Conservation (phyloP, 1,140 invertebrate species). For the Trypoxylus dichotomus region DNA sequence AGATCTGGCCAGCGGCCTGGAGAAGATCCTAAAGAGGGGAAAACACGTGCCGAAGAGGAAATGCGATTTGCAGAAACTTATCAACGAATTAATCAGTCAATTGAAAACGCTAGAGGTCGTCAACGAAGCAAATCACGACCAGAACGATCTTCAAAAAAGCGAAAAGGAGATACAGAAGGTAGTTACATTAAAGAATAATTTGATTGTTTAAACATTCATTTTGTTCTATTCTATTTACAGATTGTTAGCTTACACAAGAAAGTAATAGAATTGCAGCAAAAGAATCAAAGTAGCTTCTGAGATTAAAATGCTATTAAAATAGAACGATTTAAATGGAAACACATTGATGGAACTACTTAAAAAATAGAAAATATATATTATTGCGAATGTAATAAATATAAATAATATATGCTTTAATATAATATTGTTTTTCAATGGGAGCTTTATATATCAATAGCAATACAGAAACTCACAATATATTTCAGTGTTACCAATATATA, state of each 20-base stretch:
- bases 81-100: conserved; percentile 18
- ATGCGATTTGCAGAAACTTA: conserved; percentile 8
- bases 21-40: background rate
- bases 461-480: no score
- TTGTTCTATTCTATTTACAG: background rate
- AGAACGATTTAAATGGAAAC: background rate
- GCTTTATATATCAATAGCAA: no score
- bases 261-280: conserved; percentile 5
- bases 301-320: background rate
- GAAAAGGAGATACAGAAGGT: conserved; percentile 11
- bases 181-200: background rate
- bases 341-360: no score
- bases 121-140: background rate
- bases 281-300: background rate
- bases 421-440: no score
- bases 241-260: conserved; percentile 14
- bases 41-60: conserved; percentile 10
- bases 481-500: no score
- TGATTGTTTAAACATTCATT: no score
- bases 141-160: background rate
- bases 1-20: background rate
- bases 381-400: no score
- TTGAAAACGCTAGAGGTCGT: background rate
- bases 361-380: no score
- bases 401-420: no score